Base-by-base conservation (phyloP, 2,888 invertebrate species). In the Mechanitis mazaeus region DNA sequence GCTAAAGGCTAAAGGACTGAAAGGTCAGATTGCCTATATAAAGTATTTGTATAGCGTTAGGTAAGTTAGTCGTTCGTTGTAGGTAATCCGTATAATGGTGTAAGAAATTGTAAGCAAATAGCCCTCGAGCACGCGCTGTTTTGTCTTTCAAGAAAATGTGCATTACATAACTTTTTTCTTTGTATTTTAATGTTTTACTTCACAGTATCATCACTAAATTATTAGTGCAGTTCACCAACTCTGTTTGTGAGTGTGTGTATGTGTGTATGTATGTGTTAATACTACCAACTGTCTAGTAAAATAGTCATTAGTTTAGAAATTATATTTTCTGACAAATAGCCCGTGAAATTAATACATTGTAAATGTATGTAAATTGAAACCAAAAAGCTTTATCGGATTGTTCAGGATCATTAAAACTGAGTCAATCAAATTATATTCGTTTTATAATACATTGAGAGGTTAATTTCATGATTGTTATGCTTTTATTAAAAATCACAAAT, bases 1-100 rank as follows among this genome's bases (percentile, higher is more conserved):
- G 61, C 63, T 56, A 65, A 68, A 71, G 66, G 65, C 60, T 61
- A 60, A 55, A 38, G 47, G 35, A 50, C 62, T 38, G 61, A 62
- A 64, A 68, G 68, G 59, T 64, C 61, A 59, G 33, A 47, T 47
- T 56, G 45, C 56, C 47, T 54, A 65, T 42, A 58, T 65, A 65
- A 67, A 63, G 60, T 55, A 57, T 45, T 58, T 33, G 9, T 46
- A 38, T 56, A 35, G 47, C 53, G n/a, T 53, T 38, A 20, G 38
- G 33, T 11, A 20, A 38, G 5, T 7, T 42, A 53, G 7, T 38
- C 45, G 4, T 38, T 53, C 50, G 31, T 50, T 28, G 6, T 50
- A 31, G 50, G 50, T 50, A 50, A 47, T 47, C 47, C 54, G 54
- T 31, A 11, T 54, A 54, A 54, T 35, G 38, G 35, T 54, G 20